Base-by-base conservation (phyloP, 92 coral and sea anemone genomes). In the Desmophyllum pertusum region DNA sequence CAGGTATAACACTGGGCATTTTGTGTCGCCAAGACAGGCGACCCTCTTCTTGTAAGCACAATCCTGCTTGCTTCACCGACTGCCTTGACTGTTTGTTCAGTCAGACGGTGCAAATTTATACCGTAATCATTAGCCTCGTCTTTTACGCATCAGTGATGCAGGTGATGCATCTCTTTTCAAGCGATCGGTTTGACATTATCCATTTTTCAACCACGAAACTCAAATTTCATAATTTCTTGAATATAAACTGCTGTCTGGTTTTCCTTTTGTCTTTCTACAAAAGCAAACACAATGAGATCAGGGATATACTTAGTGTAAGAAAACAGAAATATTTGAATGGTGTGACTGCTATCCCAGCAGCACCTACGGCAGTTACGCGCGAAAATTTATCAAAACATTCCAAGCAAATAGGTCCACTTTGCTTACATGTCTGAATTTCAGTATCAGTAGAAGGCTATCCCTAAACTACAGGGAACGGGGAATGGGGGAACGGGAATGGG, bases 21-120 rank as follows among this genome's bases (percentile, higher is more conserved):
- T 55, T 37, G 17, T 23, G 35, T 53, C 18, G 41, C 78, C 39
- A 30, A 45, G 39, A 36, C 15, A 11, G 61, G 25, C 27, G 51
- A 40, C 46, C 75, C 75, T 33, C 1, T 27, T 25, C 33, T 55
- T 1, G 9, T 17, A n/a, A 53, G 8, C 30, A 15, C 15, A n/a
- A 55, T 6, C 68, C 36, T 76, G 33, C 33, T 15, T 15, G 23
- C 14, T 23, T 48, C 65, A 25, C 35, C 9, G 1, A 25, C 15
- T 25, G 72, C 39, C 9, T 48, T 25, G 80, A 76, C 52, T 75
- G 52, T 51, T n/a, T n/a, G n/a, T n/a, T n/a, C n/a, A n/a, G n/a
- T n/a, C n/a, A n/a, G 40, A 14, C 41, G 42, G 65, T 30, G 29
- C 35, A 70, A 70, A 70, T 38, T 59, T 59, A 59, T 40, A 21